Percentiles rank a stretch among this genome's conserved stretches.
These are phyloP conservation scores for Marcusenius ussheri DNA, from an alignment of 2,113 vertebrate genomes.

Conservation along the genomic window DNA sequence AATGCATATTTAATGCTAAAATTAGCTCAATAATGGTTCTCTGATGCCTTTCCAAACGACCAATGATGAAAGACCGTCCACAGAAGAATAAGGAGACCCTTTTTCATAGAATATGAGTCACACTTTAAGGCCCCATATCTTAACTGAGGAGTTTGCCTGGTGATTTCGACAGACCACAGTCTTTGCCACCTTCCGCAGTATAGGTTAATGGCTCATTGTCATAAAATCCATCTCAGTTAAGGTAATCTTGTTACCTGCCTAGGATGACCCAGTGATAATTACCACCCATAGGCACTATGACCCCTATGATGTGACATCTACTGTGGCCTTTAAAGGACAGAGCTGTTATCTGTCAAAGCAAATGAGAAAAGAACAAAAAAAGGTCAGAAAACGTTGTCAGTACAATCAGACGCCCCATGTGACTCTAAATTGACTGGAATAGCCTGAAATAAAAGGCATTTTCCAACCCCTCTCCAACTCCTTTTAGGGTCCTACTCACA, in stretches of 20 bases:
- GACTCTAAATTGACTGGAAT: background rate
- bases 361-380: constrained; percentile 8
- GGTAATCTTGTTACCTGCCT: constrained; percentile 8
- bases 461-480: background rate
- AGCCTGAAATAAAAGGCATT: background rate
- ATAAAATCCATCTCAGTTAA: background rate
- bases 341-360: constrained; percentile 14
- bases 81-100: background rate
- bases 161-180: background rate
- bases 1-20: background rate
- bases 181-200: background rate
- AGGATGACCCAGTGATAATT: constrained; percentile 2
- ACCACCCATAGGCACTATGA: constrained; percentile 6
- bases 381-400: background rate
- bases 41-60: background rate
- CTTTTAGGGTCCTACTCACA: background rate
- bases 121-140: background rate
- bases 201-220: background rate
- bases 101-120: background rate
- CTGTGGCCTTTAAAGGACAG: constrained; percentile 14
- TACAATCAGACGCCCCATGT: background rate
- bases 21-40: background rate
- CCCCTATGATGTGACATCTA: background rate
- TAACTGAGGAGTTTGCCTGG: background rate
- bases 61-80: background rate